phyloP scores from a whole-genome alignment of 2,797 vertebrate genomes.

The Mustela erminea region DNA sequence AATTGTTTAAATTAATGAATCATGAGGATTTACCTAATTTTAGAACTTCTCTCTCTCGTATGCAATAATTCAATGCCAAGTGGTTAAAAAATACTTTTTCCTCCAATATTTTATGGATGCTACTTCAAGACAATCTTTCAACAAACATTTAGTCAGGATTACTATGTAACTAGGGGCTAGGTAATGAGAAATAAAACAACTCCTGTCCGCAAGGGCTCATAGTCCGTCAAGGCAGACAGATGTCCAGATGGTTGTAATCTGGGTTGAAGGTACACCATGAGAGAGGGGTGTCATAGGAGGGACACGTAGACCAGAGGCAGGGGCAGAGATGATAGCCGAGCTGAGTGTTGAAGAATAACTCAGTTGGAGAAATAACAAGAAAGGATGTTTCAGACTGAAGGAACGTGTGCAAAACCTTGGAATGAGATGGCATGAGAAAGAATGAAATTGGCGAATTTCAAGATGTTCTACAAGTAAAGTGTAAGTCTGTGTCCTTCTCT shows the following conservation, averaged over 20 bases:
- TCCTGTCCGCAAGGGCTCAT: not conserved
- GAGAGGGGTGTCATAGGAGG: not conserved
- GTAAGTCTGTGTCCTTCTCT: conserved; percentile 4
- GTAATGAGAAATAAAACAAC: not conserved
- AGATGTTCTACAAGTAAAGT: not conserved
- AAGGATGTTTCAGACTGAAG: not conserved
- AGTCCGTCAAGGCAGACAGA: not conserved
- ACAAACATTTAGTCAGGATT: conserved; percentile 17
- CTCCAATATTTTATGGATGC: conserved; percentile 47
- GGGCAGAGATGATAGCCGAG: not conserved
- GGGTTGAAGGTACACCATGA: not conserved
- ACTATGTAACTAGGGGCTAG: not conserved
- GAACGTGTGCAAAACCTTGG: not conserved
- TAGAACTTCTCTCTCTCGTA: not conserved
- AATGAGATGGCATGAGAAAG: not conserved
- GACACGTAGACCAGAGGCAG: not conserved
- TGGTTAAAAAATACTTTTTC: conserved; percentile 42
- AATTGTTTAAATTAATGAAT: conserved; percentile 25
- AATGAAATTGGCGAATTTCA: not conserved
- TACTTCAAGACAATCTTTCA: conserved; percentile 28
- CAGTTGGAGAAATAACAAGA: not conserved
- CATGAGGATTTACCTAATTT: conserved; percentile 29
- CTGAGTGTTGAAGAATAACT: conserved; percentile 27
- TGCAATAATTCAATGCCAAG: conserved; percentile 40
- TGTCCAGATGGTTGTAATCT: not conserved